A percentile compares a stretch with the other conserved stretches of the same genome.
Evolutionary conservation across 2,113 vertebrate species (phyloP).

Genomic region (Vulpes lagopus): DNA sequence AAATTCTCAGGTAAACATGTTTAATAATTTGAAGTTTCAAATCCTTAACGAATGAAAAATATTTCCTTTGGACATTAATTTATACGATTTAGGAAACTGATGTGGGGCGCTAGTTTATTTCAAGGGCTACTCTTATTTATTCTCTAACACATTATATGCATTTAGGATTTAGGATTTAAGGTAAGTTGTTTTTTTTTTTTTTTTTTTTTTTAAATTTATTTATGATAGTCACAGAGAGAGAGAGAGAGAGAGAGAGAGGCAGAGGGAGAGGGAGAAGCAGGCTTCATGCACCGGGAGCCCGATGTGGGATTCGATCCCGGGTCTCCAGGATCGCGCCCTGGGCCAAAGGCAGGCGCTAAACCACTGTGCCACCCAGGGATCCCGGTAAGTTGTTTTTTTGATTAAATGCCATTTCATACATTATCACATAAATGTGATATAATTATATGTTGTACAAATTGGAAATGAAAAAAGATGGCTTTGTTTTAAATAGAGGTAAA

Average conservation of each 20-base stretch:
- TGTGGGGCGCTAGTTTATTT: background rate
- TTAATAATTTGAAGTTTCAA: constrained; percentile 40
- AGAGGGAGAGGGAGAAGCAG: too few species aligned
- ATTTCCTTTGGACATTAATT: constrained; percentile 12
- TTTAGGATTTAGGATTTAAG: background rate
- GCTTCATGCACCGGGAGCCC: too few species aligned
- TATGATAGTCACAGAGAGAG: too few species aligned
- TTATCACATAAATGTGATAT: background rate
- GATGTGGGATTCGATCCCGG: too few species aligned
- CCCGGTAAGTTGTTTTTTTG: background rate
- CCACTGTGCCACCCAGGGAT: too few species aligned
- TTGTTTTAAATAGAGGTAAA: background rate
- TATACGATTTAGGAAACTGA: constrained; percentile 14
- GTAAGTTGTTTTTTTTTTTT: constrained; percentile 5
- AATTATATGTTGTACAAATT: background rate
- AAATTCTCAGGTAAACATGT: background rate
- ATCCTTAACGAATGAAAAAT: constrained; percentile 38
- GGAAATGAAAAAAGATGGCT: background rate
- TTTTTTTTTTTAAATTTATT: too few species aligned
- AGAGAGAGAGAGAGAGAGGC: too few species aligned
- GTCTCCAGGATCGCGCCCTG: too few species aligned
- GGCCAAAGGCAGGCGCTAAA: too few species aligned
- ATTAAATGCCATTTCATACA: background rate
- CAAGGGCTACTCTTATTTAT: background rate
- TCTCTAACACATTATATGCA: background rate